These are phyloP conservation scores for Microplitis deprimator DNA, from an alignment of 2,888 invertebrate genomes.

Conservation along the genomic window DNA sequence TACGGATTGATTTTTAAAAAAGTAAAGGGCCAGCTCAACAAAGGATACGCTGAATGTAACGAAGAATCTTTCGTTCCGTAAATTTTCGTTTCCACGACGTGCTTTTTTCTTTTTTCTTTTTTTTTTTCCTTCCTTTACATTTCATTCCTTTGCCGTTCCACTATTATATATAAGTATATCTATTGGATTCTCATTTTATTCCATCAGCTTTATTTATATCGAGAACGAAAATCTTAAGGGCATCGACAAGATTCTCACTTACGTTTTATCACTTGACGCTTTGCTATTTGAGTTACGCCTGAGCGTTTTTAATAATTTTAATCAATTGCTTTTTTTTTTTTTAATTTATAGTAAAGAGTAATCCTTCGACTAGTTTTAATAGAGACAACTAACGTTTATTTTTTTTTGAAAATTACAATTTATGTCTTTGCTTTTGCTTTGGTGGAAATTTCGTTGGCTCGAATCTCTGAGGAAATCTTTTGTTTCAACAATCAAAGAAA, in stretches of 20 bases:
- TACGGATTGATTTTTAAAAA: not conserved
- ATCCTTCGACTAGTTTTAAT: not conserved
- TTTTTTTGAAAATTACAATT: not conserved
- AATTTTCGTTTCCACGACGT: conserved; percentile 43
- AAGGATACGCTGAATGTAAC: conserved; percentile 38
- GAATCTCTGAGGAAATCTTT: not conserved
- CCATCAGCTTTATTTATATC: conserved; percentile 44
- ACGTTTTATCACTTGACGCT: conserved; percentile 70
- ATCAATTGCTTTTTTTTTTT: conserved; percentile 48
- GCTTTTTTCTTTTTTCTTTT: not conserved
- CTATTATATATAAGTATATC: not conserved
- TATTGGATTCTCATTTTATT: conserved; percentile 27
- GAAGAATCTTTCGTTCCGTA: conserved; percentile 43
- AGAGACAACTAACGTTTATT: conserved; percentile 12
- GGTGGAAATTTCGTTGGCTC: not conserved
- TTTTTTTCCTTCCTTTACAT: conserved; percentile 17
- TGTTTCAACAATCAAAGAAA: conserved; percentile 1
- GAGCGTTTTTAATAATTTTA: not conserved
- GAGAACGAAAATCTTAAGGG: conserved; percentile 56
- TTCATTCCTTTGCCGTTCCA: conserved; percentile 20
- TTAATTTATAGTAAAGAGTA: conserved; percentile 32
- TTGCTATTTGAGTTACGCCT: conserved; percentile 66
- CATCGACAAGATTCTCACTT: conserved; percentile 61
- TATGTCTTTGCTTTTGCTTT: not conserved
- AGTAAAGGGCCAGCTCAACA: not conserved